Base-by-base conservation (phyloP, 1,140 invertebrate species). In the silkworm (Bombyx mori) region DNA sequence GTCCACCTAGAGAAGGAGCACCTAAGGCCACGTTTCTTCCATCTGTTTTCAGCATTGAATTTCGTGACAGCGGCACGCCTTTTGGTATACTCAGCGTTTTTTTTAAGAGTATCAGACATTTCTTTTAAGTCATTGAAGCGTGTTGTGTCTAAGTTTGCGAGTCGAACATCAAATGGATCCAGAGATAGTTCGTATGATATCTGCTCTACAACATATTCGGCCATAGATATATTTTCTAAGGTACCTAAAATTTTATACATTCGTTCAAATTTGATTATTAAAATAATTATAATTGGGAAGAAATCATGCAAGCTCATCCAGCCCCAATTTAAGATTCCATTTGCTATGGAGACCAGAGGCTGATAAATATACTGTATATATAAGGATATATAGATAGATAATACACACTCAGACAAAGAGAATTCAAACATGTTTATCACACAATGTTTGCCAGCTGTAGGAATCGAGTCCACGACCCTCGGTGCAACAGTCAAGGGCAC, bases 191-290 rank as follows among this genome's bases (percentile, higher is more conserved):
- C 88, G 55, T 90, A 90, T 1, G 95, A 91, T 63, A 97, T 93
- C 70, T 95, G 93, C 64, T 97, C 95, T 90, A 98, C 94, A 8
- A 97, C 91, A 53, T 89, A 90, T 82, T 97, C 96, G 35, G 92
- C 90, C 74, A 92, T 88, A n/a, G 89, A 89, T 8, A 93, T 80
- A 42, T 79, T 91, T 84, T 95, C 93, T 3, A 91, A 79, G 0
- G 90, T 89, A 42, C 92, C 93, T 92, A 54, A 35, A 81, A 80
- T 75, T 52, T 49, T 46, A 22, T 18, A 6, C 6, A 9, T 22
- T n/a, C 18, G n/a, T 35, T 45, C 12, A 54, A 54, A 45, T 44
- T n/a, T 44, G 6, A 54, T 7, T 44, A 18, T 8, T 7, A 35
- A 1, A 3, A 35, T 35, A 5, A 35, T 35, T 3, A 35, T 35